Percentiles rank a stretch among this genome's conserved stretches.
Conservation (phyloP, 2,113 vertebrate species). For the Perca flavescens region DNA sequence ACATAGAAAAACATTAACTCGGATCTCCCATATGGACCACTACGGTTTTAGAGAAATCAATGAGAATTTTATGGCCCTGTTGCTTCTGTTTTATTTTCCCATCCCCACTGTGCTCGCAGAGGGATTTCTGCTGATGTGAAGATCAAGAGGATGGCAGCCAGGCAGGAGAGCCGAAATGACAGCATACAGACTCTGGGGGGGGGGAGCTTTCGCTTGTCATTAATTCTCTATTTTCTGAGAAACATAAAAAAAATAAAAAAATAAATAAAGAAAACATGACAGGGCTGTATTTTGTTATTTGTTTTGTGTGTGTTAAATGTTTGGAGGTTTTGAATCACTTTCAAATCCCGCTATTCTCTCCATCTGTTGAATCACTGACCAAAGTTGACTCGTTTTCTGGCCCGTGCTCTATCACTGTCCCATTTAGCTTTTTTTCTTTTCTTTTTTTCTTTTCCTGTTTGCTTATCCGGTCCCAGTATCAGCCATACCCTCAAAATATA, state of each 20-base stretch:
- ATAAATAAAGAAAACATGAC: neutral
- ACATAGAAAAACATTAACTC: conserved; percentile 10
- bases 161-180: conserved; percentile 33
- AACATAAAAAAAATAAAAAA: conserved; percentile 1
- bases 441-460: too few relatives aligned
- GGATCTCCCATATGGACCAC: conserved; percentile 1
- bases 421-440: too few relatives aligned
- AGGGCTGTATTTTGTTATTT: neutral
- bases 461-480: too few relatives aligned
- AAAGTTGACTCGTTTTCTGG: too few relatives aligned
- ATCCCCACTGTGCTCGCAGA: conserved; percentile 22
- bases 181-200: conserved; percentile 2
- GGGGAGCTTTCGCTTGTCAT: conserved; percentile 9
- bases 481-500: too few relatives aligned
- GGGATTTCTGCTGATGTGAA: conserved; percentile 32
- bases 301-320: neutral
- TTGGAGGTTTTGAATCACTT: neutral
- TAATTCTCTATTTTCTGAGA: conserved; percentile 31
- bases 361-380: too few relatives aligned
- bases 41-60: conserved; percentile 37
- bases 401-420: too few relatives aligned
- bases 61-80: conserved; percentile 33
- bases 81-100: conserved; percentile 38
- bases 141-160: conserved; percentile 28
- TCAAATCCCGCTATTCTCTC: too few relatives aligned